These are phyloP conservation scores for Baryphthengus martii DNA, from an alignment of 2,113 vertebrate genomes.

Conservation along the genomic window DNA sequence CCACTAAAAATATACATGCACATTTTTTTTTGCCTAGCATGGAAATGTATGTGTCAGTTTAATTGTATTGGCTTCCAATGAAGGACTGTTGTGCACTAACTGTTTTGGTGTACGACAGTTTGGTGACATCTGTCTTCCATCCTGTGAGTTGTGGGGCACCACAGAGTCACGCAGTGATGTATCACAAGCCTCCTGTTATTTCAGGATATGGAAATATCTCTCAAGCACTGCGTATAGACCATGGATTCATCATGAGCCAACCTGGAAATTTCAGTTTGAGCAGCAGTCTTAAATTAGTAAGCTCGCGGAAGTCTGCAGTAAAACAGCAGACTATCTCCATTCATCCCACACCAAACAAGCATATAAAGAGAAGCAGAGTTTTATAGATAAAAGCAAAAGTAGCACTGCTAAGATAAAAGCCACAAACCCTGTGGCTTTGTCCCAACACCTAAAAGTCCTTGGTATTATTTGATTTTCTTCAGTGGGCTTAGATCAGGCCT, in stretches of 20 bases:
- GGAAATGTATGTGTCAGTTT: not conserved
- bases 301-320: not conserved
- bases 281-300: constrained; percentile 39
- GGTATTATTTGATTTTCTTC: not conserved
- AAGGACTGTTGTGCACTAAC: not conserved
- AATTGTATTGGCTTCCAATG: not conserved
- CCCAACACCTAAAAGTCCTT: not conserved
- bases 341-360: not conserved
- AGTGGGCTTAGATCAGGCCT: not conserved
- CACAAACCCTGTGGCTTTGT: not conserved
- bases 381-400: not conserved
- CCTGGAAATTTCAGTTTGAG: constrained; percentile 35
- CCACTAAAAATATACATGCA: not conserved
- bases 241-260: not conserved
- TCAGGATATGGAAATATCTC: constrained; percentile 24
- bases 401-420: not conserved
- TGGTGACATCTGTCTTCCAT: not conserved
- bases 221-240: not conserved
- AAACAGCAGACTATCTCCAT: not conserved
- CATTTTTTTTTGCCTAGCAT: not conserved
- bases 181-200: constrained; percentile 13
- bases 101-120: not conserved
- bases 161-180: not conserved
- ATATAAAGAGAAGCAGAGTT: not conserved
- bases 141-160: accelerated